These are phyloP conservation scores for Chironomus striatipennis DNA, from an alignment of 1,140 invertebrate genomes.

Conservation along the genomic window DNA sequence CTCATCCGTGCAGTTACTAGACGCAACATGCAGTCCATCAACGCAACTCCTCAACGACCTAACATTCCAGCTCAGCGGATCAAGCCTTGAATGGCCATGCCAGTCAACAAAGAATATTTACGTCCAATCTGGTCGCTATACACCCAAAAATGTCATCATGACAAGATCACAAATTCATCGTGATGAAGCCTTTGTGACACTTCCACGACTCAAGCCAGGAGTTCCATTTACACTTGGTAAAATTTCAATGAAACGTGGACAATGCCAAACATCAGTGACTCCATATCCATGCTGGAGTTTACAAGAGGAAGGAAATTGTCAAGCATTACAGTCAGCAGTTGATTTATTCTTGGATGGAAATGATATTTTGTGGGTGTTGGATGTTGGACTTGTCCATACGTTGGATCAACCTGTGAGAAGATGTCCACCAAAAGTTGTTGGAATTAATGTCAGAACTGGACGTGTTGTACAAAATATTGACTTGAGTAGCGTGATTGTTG, in stretches of 20 bases:
- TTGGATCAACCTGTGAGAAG: slow-evolving; percentile 50
- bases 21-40: slow-evolving; percentile 30
- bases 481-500: slow-evolving; percentile 44
- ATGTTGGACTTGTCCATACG: slow-evolving; percentile 56
- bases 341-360: slow-evolving; percentile 48
- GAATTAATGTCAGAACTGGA: slow-evolving; percentile 47
- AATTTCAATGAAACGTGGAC: slow-evolving; percentile 43
- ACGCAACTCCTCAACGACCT: slow-evolving; percentile 32
- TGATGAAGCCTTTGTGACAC: slow-evolving; percentile 47
- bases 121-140: slow-evolving; percentile 46
- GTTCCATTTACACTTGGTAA: slow-evolving; percentile 53
- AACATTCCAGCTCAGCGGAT: slow-evolving; percentile 42
- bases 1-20: neutral
- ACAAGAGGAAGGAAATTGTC: slow-evolving; percentile 53
- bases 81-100: slow-evolving; percentile 48
- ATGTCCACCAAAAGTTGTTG: slow-evolving; percentile 57
- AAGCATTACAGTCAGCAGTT: slow-evolving; percentile 51
- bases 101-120: slow-evolving; percentile 50
- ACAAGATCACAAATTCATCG: slow-evolving; percentile 51
- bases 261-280: slow-evolving; percentile 41
- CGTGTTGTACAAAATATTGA: slow-evolving; percentile 53
- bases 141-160: slow-evolving; percentile 49
- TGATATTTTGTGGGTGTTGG: slow-evolving; percentile 58
- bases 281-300: slow-evolving; percentile 54
- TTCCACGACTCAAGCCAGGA: slow-evolving; percentile 49